Base-by-base conservation (phyloP, 2,888 invertebrate species). In the Cosmopolites sordidus region DNA sequence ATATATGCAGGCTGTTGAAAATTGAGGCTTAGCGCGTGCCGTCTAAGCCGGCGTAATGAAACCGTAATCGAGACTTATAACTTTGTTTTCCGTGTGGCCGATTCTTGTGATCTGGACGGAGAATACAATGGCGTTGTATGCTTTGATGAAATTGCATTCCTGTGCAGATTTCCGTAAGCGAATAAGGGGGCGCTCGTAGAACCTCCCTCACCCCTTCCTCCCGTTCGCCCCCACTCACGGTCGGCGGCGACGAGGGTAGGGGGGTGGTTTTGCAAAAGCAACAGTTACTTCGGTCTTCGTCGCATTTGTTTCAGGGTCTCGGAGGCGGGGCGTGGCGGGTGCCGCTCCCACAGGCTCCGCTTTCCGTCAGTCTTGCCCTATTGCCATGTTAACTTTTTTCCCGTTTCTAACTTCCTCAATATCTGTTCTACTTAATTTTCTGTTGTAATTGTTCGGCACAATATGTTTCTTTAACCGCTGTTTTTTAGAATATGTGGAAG, bases 81-180 rank as follows among this genome's bases (percentile, higher is more conserved):
- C 73, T 73, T 73, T 72, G 72, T 72, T 73, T 73, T 73, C 72
- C 73, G 69, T 73, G 69, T 72, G 73, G 72, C 69, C 72, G 72
- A 67, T 62, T 65, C 72, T 64, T 72, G 72, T 72, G 72, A 72
- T 73, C 72, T 66, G 69, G 68, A 69, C 71, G 69, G 66, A 65
- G 67, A 70, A 68, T 64, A 71, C 65, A 69, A 66, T 68, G 61
- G 65, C 66, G 69, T 65, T 69, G 67, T 69, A 65, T 68, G 70
- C 71, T 71, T 72, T 73, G 74, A 74, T 74, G 73, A 74, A 73
- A 74, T 74, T 74, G 73, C 74, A 74, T 74, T 74, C 74, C 73
- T 73, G 74, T 73, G 73, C 73, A 74, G 72, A 73, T 73, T 73
- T 74, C 73, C 73, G 73, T 74, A 67, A 74, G 72, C 68, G 70